Evolutionary conservation across 37 sponge, comb jelly and placozoan species (phyloP), one percentile per base, ranked within the genome.

Genomic region (Haliclona indistincta): DNA sequence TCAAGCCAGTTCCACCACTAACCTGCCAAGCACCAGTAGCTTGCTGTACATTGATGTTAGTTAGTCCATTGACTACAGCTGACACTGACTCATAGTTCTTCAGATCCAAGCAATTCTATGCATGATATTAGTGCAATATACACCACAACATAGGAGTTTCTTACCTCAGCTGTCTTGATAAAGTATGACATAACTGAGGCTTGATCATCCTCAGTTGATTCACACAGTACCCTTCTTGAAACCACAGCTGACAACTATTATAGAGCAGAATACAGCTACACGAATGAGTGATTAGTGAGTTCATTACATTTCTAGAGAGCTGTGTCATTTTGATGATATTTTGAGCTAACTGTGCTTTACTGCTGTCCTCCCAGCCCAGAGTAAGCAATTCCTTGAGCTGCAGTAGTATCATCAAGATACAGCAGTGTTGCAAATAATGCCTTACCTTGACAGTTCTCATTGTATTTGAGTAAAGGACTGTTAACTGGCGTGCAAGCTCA

Each of bases 151-250:
- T 34, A 56, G 58, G 23, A 37, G 17, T 2, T 43, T 1, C 71
- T 23, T 32, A 91, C 92, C 71, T 87, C 83, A 15, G 93, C 93
- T 33, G 85, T 73, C 54, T 87, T 73, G 6, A 87, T 83, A 67
- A 92, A 92, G 73, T 92, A 87, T 28, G 84, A 72, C 11, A 92
- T 23, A 26, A 76, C 51, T 0, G 82, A 79, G 5, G 80, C 69
- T 36, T 78, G 79, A 8, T 74, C 73, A 25, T 92, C 93, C 3
- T 38, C 58, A 0, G 56, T 34, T 15, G 64, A 38, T 53, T 84
- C 88, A 17, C 65, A 52, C 33, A 73, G 25, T 1, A 92, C 55
- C 34, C 73, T 79, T 39, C 60, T 53, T 15, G 60, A 34, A 43
- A 92, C 88, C 67, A 83, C 54, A 10, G 39, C 44, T 38, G 82